Evolutionary conservation across 92 coral and sea anemone species (phyloP), one percentile per base, ranked within the genome.

Genomic region (Palythoa heliodiscus): DNA sequence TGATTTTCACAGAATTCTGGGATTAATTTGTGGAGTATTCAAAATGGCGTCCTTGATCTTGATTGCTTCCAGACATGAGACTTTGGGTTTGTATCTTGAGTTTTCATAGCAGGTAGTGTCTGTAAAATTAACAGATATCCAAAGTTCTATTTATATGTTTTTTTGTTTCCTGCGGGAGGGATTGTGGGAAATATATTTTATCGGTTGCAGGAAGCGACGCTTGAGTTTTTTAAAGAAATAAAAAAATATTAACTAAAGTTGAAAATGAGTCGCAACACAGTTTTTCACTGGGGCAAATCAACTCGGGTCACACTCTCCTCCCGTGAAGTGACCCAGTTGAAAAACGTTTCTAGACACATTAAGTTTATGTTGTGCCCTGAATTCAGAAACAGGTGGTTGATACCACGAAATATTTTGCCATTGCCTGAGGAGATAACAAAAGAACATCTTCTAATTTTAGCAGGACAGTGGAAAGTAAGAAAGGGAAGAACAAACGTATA

Each of bases 231-330:
- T 13, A 16, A 60, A 60, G 67, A 60, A 60, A 60, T 60, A 60
- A 60, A 60, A 60, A 60, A 60, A 13, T 60, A 60, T 60, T 60
- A 16, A 16, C 69, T 5, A 70, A 70, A 4, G 47, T 13, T 70
- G 75, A 70, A 70, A 70, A 70, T 70, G 75, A 70, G 50, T 70
- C 20, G 75, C 20, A 25, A 70, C 16, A 37, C 47, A 29, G 75
- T 70, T 14, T 70, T 70, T 35, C 50, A 15, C 16, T 70, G 20
- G 47, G 75, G 75, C 75, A 39, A 70, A 70, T 70, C 75, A 70
- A 70, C 75, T 70, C 16, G 75, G 50, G 75, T 70, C 75, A 70
- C 50, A 29, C 75, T 70, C 47, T 70, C 75, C 75, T 70, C 75
- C 75, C 75, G 52, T 17, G 69, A 63, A n/a, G 69, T 63, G 69